Base-by-base conservation (phyloP, 1,140 invertebrate species). In the Grapholita molesta region DNA sequence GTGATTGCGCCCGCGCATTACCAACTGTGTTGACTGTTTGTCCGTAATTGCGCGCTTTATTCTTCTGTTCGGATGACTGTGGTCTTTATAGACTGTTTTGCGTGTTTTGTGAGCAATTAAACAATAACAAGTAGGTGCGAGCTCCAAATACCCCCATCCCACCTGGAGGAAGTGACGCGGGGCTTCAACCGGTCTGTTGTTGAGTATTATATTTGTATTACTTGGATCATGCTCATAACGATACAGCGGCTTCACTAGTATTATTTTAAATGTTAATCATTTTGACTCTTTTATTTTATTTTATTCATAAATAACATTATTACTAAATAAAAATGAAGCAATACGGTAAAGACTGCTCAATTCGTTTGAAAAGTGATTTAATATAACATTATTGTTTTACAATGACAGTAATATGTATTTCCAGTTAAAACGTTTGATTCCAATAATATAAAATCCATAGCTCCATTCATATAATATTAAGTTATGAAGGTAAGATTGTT, bases 11-110 rank as follows among this genome's bases (percentile, higher is more conserved):
- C 12, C 24, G 12, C 12, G 25, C 55, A 30, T 8, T 15, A 18
- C 55, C 81, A 83, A 57, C 75, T 83, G 81, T 83, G 75, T 79
- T 78, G 75, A 77, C 74, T 72, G 71, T 78, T 70, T 52, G 69
- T 73, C 70, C 64, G 70, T 76, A 79, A 79, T 82, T 79, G 71
- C 35, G 72, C 55, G 52, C 74, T 80, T 82, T 82, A 76, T 82
- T 48, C 52, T 82, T 66, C 53, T 74, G 30, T 74, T 75, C 55
- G 9, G 15, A 28, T 68, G 66, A 66, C 67, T 72, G 30, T 55
- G 33, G 64, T 38, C 32, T 71, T 52, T 64, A 35, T 69, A 21
- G 35, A 64, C 38, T 65, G 57, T 69, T 48, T 21, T n/a, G 18
- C 28, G 55, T 61, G 55, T 67, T 70, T 35, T 38, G 67, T 68